A percentile compares a stretch with the other conserved stretches of the same genome.
These are phyloP conservation scores for Tetramorium bicarinatum DNA, from an alignment of 2,888 invertebrate species.

Conservation along the genomic window DNA sequence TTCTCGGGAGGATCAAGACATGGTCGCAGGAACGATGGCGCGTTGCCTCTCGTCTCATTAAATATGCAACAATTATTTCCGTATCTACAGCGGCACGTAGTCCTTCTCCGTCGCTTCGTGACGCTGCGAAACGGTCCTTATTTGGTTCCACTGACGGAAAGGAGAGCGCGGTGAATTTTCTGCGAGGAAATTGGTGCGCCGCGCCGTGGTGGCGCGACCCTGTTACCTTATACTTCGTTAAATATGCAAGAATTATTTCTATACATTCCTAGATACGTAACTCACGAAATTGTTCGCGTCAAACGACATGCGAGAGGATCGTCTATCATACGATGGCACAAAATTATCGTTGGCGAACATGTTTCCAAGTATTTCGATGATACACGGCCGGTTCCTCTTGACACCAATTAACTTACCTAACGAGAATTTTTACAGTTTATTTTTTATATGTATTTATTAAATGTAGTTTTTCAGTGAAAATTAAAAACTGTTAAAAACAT, in stretches of 20 bases:
- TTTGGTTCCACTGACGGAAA: conserved; percentile 56
- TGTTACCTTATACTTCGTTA: conserved; percentile 74
- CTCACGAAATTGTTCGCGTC: conserved; percentile 50
- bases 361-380: background rate
- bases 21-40: conserved; percentile 38
- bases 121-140: conserved; percentile 64
- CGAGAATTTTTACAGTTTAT: background rate
- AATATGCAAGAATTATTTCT: conserved; percentile 78
- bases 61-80: conserved; percentile 79
- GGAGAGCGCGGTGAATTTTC: conserved; percentile 67
- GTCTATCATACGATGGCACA: background rate
- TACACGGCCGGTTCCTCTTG: too few relatives aligned
- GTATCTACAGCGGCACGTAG: conserved; percentile 67
- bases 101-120: conserved; percentile 57
- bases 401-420: background rate
- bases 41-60: conserved; percentile 73
- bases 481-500: background rate
- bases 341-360: background rate
- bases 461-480: background rate
- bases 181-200: conserved; percentile 69
- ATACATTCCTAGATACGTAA: conserved; percentile 61
- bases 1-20: conserved; percentile 40
- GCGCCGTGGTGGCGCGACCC: conserved; percentile 57
- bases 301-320: background rate
- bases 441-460: background rate